Conservation (phyloP, 2,797 vertebrate genomes). For the Avahi laniger region DNA sequence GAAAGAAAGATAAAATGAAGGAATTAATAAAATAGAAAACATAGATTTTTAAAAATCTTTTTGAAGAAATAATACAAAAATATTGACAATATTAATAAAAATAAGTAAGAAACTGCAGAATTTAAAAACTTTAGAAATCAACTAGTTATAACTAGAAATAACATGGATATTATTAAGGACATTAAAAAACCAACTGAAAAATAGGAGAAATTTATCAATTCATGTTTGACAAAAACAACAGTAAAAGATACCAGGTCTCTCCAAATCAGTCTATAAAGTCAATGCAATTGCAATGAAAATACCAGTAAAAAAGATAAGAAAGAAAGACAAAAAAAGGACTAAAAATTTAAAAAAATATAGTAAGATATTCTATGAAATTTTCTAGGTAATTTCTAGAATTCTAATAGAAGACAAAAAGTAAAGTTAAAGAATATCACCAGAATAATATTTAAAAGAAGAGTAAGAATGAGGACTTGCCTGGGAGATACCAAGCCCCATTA, state of each 20-base stretch:
- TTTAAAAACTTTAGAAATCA: not conserved
- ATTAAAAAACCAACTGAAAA: not conserved
- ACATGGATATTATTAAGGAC: not conserved
- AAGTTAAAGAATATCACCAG: not conserved
- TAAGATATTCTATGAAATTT: not conserved
- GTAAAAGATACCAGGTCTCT: not conserved
- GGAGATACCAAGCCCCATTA: not conserved
- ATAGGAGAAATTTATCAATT: not conserved
- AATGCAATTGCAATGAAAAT: not conserved
- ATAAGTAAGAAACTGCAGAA: not conserved
- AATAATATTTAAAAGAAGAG: not conserved
- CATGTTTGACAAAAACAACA: not conserved
- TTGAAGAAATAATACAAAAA: not conserved
- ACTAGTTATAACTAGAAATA: not conserved
- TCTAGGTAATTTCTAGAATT: not conserved
- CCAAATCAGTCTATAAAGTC: not conserved
- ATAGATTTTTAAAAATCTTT: not conserved
- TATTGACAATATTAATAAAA: conserved; percentile 1
- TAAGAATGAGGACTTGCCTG: not conserved
- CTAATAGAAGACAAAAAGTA: not conserved
- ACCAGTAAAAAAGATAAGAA: not conserved
- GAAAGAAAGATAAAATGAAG: not conserved
- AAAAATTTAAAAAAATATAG: not conserved
- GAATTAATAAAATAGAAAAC: not conserved
- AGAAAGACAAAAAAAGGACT: too few relatives aligned